Evolutionary conservation across 1,140 invertebrate genomes (phyloP), one percentile per base, ranked within the genome.

Genomic region (Dermatophagoides farinae): DNA sequence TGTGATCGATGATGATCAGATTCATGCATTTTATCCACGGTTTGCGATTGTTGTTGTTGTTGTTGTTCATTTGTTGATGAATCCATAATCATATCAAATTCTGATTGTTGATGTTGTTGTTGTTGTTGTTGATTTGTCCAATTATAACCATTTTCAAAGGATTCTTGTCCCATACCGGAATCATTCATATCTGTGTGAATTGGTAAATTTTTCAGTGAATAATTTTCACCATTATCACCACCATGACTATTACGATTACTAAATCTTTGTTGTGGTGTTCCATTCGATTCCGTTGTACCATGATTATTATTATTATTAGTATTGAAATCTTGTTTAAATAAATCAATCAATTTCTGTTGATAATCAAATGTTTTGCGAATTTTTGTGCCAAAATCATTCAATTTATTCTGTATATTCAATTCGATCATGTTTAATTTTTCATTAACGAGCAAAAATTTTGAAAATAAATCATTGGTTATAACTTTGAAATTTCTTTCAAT

Each of bases 371-470:
- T 53, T 14, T 53, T 53, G 12, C 53, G 23, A 4, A 55, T n/a
- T 23, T 55, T 55, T 25, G 41, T 23, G 2, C 39, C 53, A 14
- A 55, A 20, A 40, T 55, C 53, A 44, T 55, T 55, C 53, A 14
- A 55, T 20, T 38, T 31, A 14, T 14, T 55, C 31, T 55, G 53
- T 20, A 55, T 14, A 14, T 20, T 55, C 20, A 55, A 25, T 25
- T 55, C 53, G 25, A 55, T 40, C 25, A 25, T 55, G 14, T 55
- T 55, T 25, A 55, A 44, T 55, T 55, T 55, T 40, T 55, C 53
- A 55, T 55, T 55, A 23, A 55, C 38, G 6, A 55, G 25, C 4
- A 55, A 23, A 40, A 55, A 55, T 44, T 55, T 55, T 4, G 53
- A 14, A 44, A 55, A 55, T 14, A 55, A 55, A 44, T 55, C 53